Base-by-base conservation (phyloP, 2,888 invertebrate genomes). In the Chirona hameri region DNA sequence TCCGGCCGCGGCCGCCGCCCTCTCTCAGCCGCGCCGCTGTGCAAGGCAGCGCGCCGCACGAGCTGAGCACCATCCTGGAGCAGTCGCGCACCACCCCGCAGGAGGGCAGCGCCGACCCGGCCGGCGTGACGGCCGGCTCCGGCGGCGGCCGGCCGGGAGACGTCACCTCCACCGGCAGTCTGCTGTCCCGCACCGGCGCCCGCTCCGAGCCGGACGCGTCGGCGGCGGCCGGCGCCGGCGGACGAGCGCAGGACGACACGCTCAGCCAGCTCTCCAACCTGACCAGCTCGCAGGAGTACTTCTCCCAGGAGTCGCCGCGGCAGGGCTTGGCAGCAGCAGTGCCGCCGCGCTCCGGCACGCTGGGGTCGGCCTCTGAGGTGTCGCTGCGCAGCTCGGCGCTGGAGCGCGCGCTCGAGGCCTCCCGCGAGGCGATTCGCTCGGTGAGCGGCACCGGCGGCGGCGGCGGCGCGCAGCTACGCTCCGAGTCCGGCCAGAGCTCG, bases 371-470 rank as follows among this genome's bases (percentile, higher is more conserved):
- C 29, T 76, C 76, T 18, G 76, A 76, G 79, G 27, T 48, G n/a
- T 79, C 79, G 0, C 48, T 79, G 79, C 79, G 79, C 79, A 52
- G 52, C 79, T 79, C 79, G 52, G 79, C 48, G 27, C 79, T 79
- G 79, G 52, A 52, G 48, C 52, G 48, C 27, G 79, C 79, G 27
- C 79, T 48, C 2, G 52, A 79, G 79, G 76, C 76, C 5, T 76
- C 76, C 9, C 76, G 76, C 76, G 39, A 76, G 76, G 76, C 76
- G 24, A 76, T 76, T 39, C 31, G 76, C 21, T 39, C 76, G 0
- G 39, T 76, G 5, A 76, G 39, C 9, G 24, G 72, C 31, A 31
- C 48, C 18, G n/a, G 46, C 9, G 21, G 76, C 76, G 79, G 24
- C 24, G 69, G 9, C 79, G 15, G 24, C 48, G 27, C 39, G 24